A percentile compares a stretch with the other conserved stretches of the same genome.
Conservation (phyloP, 2,113 vertebrate species). For the Nannobrachium achirus region DNA sequence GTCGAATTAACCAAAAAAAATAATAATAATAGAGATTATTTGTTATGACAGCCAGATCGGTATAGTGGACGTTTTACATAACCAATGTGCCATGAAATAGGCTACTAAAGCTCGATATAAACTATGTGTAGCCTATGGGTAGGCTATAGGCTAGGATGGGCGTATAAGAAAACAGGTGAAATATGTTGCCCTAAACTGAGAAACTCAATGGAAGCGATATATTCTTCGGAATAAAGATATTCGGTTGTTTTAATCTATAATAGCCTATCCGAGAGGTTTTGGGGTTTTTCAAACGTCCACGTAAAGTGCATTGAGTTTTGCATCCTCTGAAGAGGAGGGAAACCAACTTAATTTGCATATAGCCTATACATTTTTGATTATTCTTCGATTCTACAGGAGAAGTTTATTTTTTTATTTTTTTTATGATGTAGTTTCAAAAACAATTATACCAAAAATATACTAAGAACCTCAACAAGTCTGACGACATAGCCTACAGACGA, state of each 20-base stretch:
- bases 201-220: conserved; percentile 1
- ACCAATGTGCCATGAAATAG: no score
- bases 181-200: not conserved
- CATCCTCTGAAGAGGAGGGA: not conserved
- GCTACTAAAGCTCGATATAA: no score
- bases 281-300: no score
- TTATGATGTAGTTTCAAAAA: not conserved
- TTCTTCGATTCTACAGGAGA: not conserved
- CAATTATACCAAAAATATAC: not conserved
- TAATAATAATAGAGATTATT: no score
- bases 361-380: not conserved
- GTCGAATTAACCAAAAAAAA: no score
- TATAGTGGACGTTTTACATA: no score
- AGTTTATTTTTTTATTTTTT: not conserved
- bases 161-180: not conserved
- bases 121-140: no score
- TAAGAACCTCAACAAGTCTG: conserved; percentile 12
- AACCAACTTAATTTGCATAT: not conserved
- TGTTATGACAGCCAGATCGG: no score
- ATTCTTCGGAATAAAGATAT: not conserved
- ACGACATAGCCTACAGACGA: conserved; percentile 15
- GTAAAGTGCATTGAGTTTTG: no score
- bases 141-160: not conserved
- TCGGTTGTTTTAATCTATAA: no score
- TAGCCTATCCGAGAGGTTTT: no score